Conservation (phyloP, 2,888 invertebrate species). For the Drosophila koepferae region DNA sequence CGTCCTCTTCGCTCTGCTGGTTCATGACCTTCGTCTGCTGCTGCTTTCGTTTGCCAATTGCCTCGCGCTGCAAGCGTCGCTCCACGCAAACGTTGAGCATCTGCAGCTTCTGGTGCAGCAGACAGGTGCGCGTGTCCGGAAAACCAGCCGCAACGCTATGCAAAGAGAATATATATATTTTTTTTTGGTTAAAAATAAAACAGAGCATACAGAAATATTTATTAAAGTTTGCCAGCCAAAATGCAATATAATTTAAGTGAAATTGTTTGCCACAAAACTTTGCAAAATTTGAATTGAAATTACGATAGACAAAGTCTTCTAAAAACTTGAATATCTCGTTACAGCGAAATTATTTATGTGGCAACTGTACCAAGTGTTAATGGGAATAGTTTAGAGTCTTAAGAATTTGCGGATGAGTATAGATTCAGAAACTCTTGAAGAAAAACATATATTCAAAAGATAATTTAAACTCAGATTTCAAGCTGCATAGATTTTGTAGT, state of each 20-base stretch:
- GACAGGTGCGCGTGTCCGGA: conserved; percentile 95
- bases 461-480: too few relatives aligned
- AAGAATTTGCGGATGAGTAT: neutral
- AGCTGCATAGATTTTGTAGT: too few relatives aligned
- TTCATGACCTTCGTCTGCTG: conserved; percentile 43
- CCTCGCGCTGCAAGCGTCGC: conserved; percentile 84
- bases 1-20: conserved; percentile 31
- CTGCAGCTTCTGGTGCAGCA: conserved; percentile 97
- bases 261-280: conserved; percentile 1
- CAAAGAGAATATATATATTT: neutral
- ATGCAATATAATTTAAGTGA: conserved; percentile 5
- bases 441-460: too few relatives aligned
- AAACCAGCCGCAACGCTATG: conserved; percentile 92
- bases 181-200: neutral
- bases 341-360: neutral
- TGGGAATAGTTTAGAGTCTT: neutral
- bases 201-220: conserved; percentile 1
- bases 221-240: neutral
- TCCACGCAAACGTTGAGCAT: conserved; percentile 92
- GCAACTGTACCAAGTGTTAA: neutral
- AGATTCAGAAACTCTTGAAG: too few relatives aligned
- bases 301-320: neutral
- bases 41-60: conserved; percentile 78
- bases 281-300: neutral
- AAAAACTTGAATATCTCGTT: neutral